Percentiles rank a stretch among this genome's conserved stretches.
These are phyloP conservation scores for Petaurus breviceps DNA, from an alignment of 2,113 vertebrate species.

Conservation along the genomic window DNA sequence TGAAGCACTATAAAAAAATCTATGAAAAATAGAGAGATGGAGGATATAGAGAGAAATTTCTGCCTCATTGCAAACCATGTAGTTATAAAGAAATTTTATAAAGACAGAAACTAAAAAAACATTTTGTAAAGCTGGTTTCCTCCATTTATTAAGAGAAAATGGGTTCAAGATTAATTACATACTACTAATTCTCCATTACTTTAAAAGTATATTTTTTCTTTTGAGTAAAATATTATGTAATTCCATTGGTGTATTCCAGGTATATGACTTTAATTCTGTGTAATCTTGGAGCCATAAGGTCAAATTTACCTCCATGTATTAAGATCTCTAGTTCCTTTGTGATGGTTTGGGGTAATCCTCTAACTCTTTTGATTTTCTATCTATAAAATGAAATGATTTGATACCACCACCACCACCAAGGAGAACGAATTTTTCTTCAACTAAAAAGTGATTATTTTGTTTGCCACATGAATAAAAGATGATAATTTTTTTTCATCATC, in stretches of 20 bases:
- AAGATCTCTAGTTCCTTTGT: neutral
- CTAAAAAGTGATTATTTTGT: neutral
- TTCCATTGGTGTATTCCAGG: neutral
- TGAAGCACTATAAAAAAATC: neutral
- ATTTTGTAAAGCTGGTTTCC: neutral
- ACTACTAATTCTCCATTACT: neutral
- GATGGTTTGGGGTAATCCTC: neutral
- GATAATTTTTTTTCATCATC: neutral
- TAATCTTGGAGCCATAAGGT: neutral
- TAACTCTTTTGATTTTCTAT: neutral
- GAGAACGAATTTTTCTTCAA: neutral
- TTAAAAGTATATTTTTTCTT: neutral
- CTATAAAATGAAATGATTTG: neutral
- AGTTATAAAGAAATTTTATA: neutral
- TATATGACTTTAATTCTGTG: neutral
- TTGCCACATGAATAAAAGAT: neutral
- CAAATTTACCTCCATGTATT: neutral
- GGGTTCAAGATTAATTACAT: neutral
- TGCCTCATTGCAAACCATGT: neutral
- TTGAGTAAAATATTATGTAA: neutral
- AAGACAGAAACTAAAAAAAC: neutral
- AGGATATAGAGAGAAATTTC: neutral
- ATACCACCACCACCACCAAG: neutral
- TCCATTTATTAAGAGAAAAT: neutral
- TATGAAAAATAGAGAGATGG: neutral